Base-by-base conservation (phyloP, 1,140 invertebrate genomes). In the Aphis gossypii region DNA sequence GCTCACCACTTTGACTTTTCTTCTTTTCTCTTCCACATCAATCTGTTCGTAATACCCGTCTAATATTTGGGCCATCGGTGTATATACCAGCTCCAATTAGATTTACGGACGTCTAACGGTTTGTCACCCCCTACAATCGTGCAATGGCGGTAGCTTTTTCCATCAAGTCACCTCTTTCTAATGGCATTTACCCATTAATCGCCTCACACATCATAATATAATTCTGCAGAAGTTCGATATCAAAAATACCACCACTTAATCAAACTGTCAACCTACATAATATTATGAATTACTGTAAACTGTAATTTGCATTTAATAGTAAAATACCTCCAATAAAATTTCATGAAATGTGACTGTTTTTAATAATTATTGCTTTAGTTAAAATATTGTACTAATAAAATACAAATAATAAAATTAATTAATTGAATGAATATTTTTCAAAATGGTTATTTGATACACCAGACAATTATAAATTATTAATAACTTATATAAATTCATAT, bases 21-120 rank as follows among this genome's bases (percentile, higher is more conserved):
- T 92, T 87, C 54, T 86, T 46, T 35, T 38, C 76, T 88, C 94
- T 90, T 94, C 93, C 90, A 11, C 21, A 56, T 89, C 88, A 89
- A 89, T 89, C 51, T 56, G 88, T 21, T 89, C 23, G 4, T 23
- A 14, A 35, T 51, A 5, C 51, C 2, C 25, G 2, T 51, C 41
- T 87, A 46, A 82, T 3, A 38, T 54, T 18, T 38, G 21, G 11
- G 0, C 46, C n/a, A 54, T 25, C 20, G 76, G 7, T n/a, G n/a
- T 51, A 23, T 30, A 38, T 14, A 84, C 48, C 91, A 35, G 35
- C 76, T 54, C n/a, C 44, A 92, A 92, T 92, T 92, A 92, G 82
- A 92, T 54, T 92, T 92, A 84, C 46, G n/a, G n/a, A 83, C 46
- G 87, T 89, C 48, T 54, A 54, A 89, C 35, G 35, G 48, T 89